These are phyloP conservation scores for Ictidomys tridecemlineatus DNA, from an alignment of 2,113 vertebrate genomes.

Conservation along the genomic window DNA sequence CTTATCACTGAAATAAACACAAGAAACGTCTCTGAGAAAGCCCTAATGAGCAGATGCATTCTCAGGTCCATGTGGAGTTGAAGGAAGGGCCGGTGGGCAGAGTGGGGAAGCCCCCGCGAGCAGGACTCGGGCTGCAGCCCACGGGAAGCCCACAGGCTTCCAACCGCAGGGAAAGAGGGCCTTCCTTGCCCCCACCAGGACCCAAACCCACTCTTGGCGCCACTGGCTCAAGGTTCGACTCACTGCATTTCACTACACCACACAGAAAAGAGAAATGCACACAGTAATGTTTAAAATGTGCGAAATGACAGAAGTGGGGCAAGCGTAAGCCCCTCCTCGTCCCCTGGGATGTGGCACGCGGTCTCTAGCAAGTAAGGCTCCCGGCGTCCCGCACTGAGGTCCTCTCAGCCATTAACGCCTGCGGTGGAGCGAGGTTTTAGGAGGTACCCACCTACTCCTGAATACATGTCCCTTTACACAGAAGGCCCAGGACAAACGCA, in stretches of 20 bases:
- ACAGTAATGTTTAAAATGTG: rapidly evolving
- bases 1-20: slow-evolving; percentile 67
- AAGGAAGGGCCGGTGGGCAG: rapidly evolving
- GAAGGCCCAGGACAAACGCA: rapidly evolving
- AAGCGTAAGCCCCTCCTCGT: rapidly evolving
- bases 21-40: neutral
- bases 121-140: neutral
- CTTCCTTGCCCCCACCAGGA: rapidly evolving
- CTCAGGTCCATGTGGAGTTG: rapidly evolving
- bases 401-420: neutral
- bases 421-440: rapidly evolving
- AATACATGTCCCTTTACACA: rapidly evolving
- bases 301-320: neutral
- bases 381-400: neutral
- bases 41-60: rapidly evolving
- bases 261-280: rapidly evolving
- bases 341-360: no score
- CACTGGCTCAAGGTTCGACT: neutral
- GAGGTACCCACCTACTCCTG: no score
- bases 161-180: rapidly evolving
- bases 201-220: neutral
- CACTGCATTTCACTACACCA: neutral
- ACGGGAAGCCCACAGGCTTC: rapidly evolving
- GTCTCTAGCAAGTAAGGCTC: neutral
- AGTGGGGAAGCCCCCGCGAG: rapidly evolving